Evolutionary conservation across 1,140 invertebrate species (phyloP), one percentile per base, ranked within the genome.

Genomic region (Bombus superbus): DNA sequence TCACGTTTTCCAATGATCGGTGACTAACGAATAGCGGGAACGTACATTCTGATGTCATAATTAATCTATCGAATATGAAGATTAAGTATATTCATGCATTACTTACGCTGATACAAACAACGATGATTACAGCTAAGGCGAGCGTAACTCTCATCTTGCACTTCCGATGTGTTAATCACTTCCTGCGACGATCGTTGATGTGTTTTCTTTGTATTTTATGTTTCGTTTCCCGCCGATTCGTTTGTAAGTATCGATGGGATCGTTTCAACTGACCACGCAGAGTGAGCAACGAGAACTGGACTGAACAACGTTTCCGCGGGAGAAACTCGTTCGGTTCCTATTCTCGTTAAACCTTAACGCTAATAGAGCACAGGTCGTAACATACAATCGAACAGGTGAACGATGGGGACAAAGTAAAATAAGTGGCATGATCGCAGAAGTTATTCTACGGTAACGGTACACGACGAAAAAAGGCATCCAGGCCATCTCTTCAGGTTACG

Each of bases 381-480:
- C 28, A 62, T 74, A 35, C 81, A 81, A 89, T 89, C 83, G 86
- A 81, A 68, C 78, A 68, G 83, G 53, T 83, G 74, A 64, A 83
- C 76, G 83, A 74, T 68, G 68, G 35, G 53, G 76, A 87, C 85
- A 88, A 47, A 80, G 77, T 69, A 68, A 90, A 88, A 86, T 86
- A 80, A 87, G 47, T 73, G 71, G 62, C 22, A 35, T 47, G 86
- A 85, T 92, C 76, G 53, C 42, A 84, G 89, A 89, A 86, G 91
- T 88, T 92, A 91, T 90, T 90, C 90, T 87, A 90, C 66, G 64
- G 81, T 93, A 93, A 93, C 93, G 93, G 93, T 92, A 93, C 83
- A 89, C 74, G 53, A 92, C 89, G 90, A 93, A 93, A 93, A 93
- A 93, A 92, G 91, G 87, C 92, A 93, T 92, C 82, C 91, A 93